These are phyloP conservation scores for Virgularia gustaviana DNA, from an alignment of 92 coral and sea anemone genomes.

Conservation along the genomic window DNA sequence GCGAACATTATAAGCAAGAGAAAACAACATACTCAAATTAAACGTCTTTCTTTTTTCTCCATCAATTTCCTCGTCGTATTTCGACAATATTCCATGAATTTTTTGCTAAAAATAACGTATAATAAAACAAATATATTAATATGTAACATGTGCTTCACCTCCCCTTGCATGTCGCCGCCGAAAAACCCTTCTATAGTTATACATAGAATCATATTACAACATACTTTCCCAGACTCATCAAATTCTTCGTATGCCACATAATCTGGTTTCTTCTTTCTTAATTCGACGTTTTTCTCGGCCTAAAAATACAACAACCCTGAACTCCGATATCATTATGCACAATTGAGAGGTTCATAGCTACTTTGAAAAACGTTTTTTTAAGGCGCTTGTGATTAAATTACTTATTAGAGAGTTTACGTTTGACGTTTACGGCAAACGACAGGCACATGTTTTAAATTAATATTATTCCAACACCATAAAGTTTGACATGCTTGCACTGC, in stretches of 20 bases:
- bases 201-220: not conserved
- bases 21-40: conserved; percentile 58
- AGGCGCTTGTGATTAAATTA: no score
- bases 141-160: no score
- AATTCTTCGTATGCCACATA: conserved; percentile 83
- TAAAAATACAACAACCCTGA: conserved; percentile 28
- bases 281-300: conserved; percentile 81
- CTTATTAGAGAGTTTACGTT: not conserved
- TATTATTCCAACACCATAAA: no score
- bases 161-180: no score
- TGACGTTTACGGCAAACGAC: no score
- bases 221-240: conserved; percentile 84
- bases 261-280: conserved; percentile 74
- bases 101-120: conserved; percentile 62
- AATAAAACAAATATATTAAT: no score
- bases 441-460: no score
- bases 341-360: no score
- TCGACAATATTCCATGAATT: conserved; percentile 63
- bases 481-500: no score
- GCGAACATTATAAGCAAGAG: no score
- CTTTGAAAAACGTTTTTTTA: no score
- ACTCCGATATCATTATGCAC: no score
- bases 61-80: conserved; percentile 95
- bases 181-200: not conserved
- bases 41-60: conserved; percentile 76